Base-by-base conservation (phyloP, 2,113 vertebrate genomes). In the Theropithecus gelada region DNA sequence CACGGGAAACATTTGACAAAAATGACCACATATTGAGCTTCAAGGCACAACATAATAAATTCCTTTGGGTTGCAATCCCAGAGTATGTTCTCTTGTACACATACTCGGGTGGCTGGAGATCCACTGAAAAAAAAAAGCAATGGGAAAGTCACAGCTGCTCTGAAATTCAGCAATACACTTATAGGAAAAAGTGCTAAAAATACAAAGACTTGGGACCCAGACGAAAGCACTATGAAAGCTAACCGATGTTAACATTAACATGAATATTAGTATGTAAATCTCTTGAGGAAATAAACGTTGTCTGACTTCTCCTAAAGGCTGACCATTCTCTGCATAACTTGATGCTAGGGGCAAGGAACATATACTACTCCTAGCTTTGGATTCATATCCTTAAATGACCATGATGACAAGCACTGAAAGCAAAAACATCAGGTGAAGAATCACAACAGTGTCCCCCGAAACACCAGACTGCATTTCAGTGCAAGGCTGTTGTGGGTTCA, bases 371-470 rank as follows among this genome's bases (percentile, higher is more conserved):
- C 0, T 22, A 7, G 16, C 48, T 30, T 25, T 40, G 23, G 85
- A 52, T 38, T 10, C 48, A 27, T 55, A 25, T 20, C 50, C 35
- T 55, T 88, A 55, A 2, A 88, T 55, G 9, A 3, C n/a, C 16
- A 13, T 20, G n/a, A 4, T 88, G 43, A 32, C 55, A 57, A 57
- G 30, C 25, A 43, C 1, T 30, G 6, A 32, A 32, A 52, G 30
- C 1, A 35, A 30, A 59, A 73, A 70, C 25, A 22, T 8, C n/a
- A 86, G 32, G 13, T 4, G 38, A 22, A 23, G 9, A 11, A 45
- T 64, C 59, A 10, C 2, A 52, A 0, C 2, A 18, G 10, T 3
- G 43, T 88, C 27, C n/a, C 6, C 0, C 40, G 10, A 20, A 13
- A 43, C 25, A 73, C n/a, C 27, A 20, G 25, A 6, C 25, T 57